These are phyloP conservation scores for Trachelus iudaicus DNA, from an alignment of 2,888 invertebrate species.

Conservation along the genomic window DNA sequence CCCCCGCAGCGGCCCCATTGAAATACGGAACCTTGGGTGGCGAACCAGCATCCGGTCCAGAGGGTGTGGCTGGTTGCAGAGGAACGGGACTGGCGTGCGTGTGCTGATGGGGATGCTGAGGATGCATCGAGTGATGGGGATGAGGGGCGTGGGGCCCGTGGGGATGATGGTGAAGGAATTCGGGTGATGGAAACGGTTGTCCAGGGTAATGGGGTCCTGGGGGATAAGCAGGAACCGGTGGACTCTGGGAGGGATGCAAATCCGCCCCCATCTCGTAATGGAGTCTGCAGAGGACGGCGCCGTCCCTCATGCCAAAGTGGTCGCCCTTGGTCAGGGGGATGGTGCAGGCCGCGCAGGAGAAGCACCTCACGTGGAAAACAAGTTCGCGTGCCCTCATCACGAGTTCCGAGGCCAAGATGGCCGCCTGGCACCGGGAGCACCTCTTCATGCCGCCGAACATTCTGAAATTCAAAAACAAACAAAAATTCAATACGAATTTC, in stretches of 20 bases:
- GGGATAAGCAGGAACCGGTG: constrained; percentile 61
- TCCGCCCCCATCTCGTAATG: constrained; percentile 73
- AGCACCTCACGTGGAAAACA: constrained; percentile 95
- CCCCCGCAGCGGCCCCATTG: constrained; percentile 70
- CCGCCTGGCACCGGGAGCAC: constrained; percentile 89
- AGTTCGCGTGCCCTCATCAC: constrained; percentile 94
- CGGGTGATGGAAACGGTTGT: constrained; percentile 70
- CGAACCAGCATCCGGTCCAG: constrained; percentile 55
- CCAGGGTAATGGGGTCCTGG: constrained; percentile 67
- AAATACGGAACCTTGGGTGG: constrained; percentile 67
- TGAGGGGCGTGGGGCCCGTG: constrained; percentile 58
- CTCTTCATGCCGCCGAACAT: constrained; percentile 86
- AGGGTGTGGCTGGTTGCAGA: constrained; percentile 68
- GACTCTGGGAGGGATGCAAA: constrained; percentile 60
- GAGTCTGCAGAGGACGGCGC: constrained; percentile 86
- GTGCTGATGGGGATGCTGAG: constrained; percentile 67
- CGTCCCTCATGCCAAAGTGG: constrained; percentile 92
- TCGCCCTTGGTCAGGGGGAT: constrained; percentile 91
- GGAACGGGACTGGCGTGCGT: constrained; percentile 65
- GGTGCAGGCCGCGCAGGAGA: constrained; percentile 91
- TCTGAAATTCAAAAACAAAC: constrained; percentile 68
- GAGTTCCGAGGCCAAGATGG: constrained; percentile 89
- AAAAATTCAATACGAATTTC: neutral
- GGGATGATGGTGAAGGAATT: constrained; percentile 59
- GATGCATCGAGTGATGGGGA: constrained; percentile 57